Percentiles rank a stretch among this genome's conserved stretches.
Conservation (phyloP, 2,113 vertebrate species). For the Peucedramus taeniatus region DNA sequence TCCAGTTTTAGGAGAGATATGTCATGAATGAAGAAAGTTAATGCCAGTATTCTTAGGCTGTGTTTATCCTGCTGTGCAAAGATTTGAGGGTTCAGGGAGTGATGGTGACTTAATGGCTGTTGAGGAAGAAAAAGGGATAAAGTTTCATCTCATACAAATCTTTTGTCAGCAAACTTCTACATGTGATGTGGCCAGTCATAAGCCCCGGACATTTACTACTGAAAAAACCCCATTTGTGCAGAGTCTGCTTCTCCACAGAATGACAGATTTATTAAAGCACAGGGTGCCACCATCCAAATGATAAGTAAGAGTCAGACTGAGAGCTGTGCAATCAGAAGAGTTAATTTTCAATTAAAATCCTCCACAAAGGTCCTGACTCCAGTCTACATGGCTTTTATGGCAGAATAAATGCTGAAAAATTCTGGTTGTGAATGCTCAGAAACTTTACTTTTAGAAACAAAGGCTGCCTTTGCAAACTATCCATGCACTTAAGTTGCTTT, state of each 20-base stretch:
- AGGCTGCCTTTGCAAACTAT: background rate
- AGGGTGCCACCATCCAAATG: background rate
- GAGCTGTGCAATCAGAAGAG: background rate
- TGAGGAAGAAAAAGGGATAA: background rate
- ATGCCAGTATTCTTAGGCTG: background rate
- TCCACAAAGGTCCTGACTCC: background rate
- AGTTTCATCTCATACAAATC: background rate
- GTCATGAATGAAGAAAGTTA: background rate
- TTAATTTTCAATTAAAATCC: background rate
- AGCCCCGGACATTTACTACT: background rate
- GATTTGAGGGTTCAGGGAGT: background rate
- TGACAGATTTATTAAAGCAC: background rate
- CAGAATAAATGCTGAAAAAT: background rate
- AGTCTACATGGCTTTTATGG: background rate
- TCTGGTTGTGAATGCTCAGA: fast-evolving
- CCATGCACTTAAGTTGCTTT: background rate
- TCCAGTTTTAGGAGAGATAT: background rate
- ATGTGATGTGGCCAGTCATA: background rate
- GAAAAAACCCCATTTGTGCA: background rate
- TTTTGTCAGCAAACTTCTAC: background rate
- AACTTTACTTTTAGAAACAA: background rate
- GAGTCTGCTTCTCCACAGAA: background rate
- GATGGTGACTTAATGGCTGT: fast-evolving
- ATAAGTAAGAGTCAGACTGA: background rate
- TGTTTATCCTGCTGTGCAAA: background rate